Base-by-base conservation (phyloP, 1,140 invertebrate genomes). In the Stratiolaelaps scimitus region DNA sequence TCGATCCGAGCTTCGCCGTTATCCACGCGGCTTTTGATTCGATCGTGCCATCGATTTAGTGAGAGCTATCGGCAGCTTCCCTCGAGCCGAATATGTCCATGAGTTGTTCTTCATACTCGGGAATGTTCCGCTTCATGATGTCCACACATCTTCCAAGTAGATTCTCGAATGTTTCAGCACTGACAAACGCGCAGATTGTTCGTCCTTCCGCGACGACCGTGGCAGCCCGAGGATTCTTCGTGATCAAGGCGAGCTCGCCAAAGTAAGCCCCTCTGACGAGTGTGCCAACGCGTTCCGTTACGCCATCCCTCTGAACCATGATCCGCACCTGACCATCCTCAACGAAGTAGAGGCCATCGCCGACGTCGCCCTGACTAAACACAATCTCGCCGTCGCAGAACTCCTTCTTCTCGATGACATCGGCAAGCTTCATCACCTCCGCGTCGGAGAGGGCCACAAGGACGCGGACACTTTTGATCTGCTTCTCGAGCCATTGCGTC, bases 131-230 rank as follows among this genome's bases (percentile, higher is more conserved):
- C 79, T 95, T 95, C 92, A 98, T 95, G 48, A 97, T 85, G 72
- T 96, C 87, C 90, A 96, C 95, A 78, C 93, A 98, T 28, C 92
- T 92, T 17, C 93, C 94, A 67, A 98, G 81, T 65, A 98, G 81
- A 64, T 93, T 85, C 78, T 98, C 94, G 77, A 98, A 97, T 65
- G 92, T 92, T 74, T 92, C 87, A 70, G 97, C 92, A 78, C 97
- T 92, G 76, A 97, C 81, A 79, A 95, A 92, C 95, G 80, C 68
- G 78, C 79, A 69, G 69, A 72, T 72, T 10, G 34, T 40, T 40
- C 4, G 34, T 4, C 10, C 34, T 6, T 40, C 81, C 15, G 91
- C 74, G 66, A 76, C 71, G 65, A 81, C 79, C 10, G 80, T 92
- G 48, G 92, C 92, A 66, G 92, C 91, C 69, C 92, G 82, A 7